Evolutionary conservation across 2,113 vertebrate species (phyloP).

Genomic region (Labrus mixtus): DNA sequence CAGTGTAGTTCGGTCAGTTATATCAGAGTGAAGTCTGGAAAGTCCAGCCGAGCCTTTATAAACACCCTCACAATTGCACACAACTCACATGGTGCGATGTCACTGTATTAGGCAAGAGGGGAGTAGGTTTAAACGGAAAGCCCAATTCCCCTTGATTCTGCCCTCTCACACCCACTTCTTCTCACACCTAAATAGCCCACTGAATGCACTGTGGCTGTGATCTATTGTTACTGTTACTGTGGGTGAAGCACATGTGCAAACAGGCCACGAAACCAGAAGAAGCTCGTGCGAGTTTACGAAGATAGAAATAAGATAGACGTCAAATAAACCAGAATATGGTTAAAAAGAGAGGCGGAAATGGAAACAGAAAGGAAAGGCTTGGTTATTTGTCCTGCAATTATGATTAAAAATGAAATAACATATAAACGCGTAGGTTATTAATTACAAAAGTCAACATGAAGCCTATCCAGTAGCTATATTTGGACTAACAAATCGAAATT

Average conservation of each 20-base stretch:
- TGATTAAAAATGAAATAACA: no score
- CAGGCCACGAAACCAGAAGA: background rate
- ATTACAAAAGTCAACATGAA: no score
- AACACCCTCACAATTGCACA: background rate
- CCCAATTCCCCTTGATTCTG: constrained; percentile 1
- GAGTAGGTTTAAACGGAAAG: constrained; percentile 6
- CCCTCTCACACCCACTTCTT: background rate
- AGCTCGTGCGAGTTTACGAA: background rate
- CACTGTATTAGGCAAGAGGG: constrained; percentile 62
- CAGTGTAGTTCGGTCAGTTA: background rate
- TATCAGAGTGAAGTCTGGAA: constrained; percentile 18
- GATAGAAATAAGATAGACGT: background rate
- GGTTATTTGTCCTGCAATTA: background rate
- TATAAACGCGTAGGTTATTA: background rate
- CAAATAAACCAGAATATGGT: background rate
- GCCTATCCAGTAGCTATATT: no score
- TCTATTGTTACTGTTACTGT: background rate
- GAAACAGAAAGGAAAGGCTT: background rate
- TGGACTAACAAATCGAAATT: no score
- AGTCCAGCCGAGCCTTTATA: constrained; percentile 8
- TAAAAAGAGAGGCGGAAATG: background rate
- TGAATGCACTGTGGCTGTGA: background rate
- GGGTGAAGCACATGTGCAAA: background rate
- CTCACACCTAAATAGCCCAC: background rate
- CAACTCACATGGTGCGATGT: constrained; percentile 67